A percentile compares a stretch with the other conserved stretches of the same genome.
Conservation (phyloP, 2,888 invertebrate genomes). For the Amitus sp. region DNA sequence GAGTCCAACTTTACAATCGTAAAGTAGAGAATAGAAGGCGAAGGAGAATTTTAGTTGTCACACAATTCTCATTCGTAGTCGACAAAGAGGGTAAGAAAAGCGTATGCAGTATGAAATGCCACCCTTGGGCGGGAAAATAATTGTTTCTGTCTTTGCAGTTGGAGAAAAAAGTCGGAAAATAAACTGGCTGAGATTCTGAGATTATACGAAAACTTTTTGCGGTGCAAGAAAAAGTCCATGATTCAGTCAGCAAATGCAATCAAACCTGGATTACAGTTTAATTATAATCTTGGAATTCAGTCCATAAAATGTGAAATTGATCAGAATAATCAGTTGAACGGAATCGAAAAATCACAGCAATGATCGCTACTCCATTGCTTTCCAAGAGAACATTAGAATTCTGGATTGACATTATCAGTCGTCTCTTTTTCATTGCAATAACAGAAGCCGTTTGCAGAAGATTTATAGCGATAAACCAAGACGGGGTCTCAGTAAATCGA, state of each 20-base stretch:
- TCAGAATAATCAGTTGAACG: too few species aligned
- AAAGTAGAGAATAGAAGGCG: neutral
- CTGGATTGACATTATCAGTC: neutral
- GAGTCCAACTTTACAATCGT: neutral
- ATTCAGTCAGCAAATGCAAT: conserved; percentile 1
- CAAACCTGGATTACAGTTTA: neutral
- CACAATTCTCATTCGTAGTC: too few species aligned
- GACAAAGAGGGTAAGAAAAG: too few species aligned
- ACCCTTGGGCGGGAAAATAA: neutral
- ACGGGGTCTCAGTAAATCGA: conserved; percentile 5
- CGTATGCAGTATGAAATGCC: neutral
- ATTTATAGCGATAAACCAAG: conserved; percentile 6
- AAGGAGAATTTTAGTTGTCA: neutral
- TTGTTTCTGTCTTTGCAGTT: neutral
- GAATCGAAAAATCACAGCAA: too few species aligned
- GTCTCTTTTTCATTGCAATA: neutral
- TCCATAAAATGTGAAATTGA: neutral
- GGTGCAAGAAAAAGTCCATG: neutral
- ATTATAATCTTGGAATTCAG: too few species aligned
- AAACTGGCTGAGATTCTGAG: neutral
- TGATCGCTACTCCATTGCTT: too few species aligned
- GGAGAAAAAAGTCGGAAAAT: neutral
- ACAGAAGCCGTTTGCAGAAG: neutral
- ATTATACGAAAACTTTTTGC: neutral
- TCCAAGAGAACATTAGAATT: too few species aligned